Evolutionary conservation across 2,888 invertebrate species (phyloP).

Genomic region (Hemithea aestivaria): DNA sequence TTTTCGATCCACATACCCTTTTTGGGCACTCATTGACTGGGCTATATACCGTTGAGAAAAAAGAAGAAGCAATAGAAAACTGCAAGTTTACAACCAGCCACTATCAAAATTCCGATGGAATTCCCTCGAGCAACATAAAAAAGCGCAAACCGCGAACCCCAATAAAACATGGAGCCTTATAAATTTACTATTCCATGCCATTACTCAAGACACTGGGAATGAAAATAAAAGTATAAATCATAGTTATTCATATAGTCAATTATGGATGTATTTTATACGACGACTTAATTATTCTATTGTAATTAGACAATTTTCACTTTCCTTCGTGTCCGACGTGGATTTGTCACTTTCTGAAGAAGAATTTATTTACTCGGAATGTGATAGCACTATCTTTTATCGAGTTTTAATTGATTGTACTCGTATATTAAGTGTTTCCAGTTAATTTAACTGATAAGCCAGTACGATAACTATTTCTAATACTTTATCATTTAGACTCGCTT

Average conservation of each 20-base stretch:
- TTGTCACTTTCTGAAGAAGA: conserved; percentile 23
- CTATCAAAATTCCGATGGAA: conserved; percentile 1
- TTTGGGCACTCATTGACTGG: too few species aligned
- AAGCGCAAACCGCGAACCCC: neutral
- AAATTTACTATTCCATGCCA: conserved; percentile 14
- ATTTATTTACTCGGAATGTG: conserved; percentile 5
- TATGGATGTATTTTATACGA: conserved; percentile 27
- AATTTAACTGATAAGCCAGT: too few species aligned
- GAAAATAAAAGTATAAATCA: conserved; percentile 47
- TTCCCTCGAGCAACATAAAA: neutral
- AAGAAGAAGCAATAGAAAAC: too few species aligned
- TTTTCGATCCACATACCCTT: too few species aligned
- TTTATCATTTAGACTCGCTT: too few species aligned
- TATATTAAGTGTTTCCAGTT: too few species aligned
- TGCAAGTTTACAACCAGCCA: too few species aligned
- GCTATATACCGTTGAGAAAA: too few species aligned
- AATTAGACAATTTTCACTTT: conserved; percentile 37
- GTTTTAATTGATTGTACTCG: too few species aligned
- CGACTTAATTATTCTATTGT: conserved; percentile 34
- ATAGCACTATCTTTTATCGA: too few species aligned
- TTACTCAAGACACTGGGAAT: conserved; percentile 24
- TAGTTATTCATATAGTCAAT: too few species aligned
- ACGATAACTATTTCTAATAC: too few species aligned
- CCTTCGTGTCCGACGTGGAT: conserved; percentile 11
- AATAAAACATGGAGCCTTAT: neutral